These are phyloP conservation scores for Ptilodon capucinus DNA, from an alignment of 2,888 invertebrate genomes.

Conservation along the genomic window DNA sequence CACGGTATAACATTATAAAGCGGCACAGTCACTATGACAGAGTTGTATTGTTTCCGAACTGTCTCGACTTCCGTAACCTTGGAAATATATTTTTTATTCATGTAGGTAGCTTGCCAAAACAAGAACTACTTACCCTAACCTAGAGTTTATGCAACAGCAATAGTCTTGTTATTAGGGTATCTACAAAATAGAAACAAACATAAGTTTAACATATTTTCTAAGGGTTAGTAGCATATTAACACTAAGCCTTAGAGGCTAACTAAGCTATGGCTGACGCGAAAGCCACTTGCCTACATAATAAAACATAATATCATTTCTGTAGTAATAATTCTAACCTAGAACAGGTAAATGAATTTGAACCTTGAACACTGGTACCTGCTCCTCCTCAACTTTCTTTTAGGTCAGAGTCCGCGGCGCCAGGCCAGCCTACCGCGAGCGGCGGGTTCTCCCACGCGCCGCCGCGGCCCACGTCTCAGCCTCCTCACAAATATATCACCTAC, in stretches of 20 bases:
- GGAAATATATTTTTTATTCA: conserved; percentile 5
- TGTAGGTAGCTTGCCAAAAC: neutral
- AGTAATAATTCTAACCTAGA: no score
- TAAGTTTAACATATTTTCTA: no score
- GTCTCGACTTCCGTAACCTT: conserved; percentile 22
- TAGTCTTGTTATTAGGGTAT: neutral
- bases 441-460: conserved; percentile 49
- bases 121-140: neutral
- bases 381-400: conserved; percentile 26
- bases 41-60: conserved; percentile 6
- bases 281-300: no score
- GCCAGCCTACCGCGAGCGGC: conserved; percentile 33
- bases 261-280: no score
- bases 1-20: no score
- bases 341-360: no score
- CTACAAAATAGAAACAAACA: neutral
- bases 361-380: conserved; percentile 8
- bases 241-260: no score
- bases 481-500: conserved; percentile 17
- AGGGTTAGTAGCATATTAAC: no score
- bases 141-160: neutral
- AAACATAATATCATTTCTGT: no score
- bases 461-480: conserved; percentile 2
- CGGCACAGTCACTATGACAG: conserved; percentile 20
- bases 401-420: conserved; percentile 27